A percentile compares a stretch with the other conserved stretches of the same genome.
Conservation (phyloP, 2,888 invertebrate genomes). For the Protophormia terraenovae region DNA sequence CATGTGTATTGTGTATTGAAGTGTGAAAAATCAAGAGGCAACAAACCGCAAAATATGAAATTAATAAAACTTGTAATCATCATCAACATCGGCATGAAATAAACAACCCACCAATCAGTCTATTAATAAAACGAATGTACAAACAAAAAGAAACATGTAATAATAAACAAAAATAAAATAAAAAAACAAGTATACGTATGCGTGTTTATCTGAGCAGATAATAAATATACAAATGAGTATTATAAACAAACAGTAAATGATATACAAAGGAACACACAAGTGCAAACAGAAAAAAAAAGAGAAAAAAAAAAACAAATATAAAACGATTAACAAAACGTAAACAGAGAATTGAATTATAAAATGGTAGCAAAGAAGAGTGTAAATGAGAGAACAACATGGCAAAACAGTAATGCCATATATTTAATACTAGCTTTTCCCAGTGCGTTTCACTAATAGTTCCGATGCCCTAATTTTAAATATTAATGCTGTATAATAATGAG, state of each 20-base stretch:
- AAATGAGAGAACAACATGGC: neutral
- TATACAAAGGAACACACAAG: neutral
- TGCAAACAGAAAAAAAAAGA: neutral
- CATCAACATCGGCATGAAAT: conserved; percentile 40
- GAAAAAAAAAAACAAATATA: neutral
- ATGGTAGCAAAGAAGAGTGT: neutral
- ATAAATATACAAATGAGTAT: neutral
- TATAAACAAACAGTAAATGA: conserved; percentile 9
- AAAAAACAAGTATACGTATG: neutral
- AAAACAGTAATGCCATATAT: conserved; percentile 1
- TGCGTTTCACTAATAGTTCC: too few relatives aligned
- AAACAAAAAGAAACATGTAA: neutral
- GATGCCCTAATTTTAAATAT: too few relatives aligned
- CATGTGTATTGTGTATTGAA: conserved; percentile 37
- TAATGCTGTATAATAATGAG: too few relatives aligned
- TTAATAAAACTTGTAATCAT: conserved; percentile 49
- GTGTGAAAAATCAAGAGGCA: conserved; percentile 61
- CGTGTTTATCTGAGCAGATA: neutral
- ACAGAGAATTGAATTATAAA: conserved; percentile 46
- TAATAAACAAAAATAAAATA: neutral
- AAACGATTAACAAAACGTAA: conserved; percentile 42
- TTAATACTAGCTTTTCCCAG: too few relatives aligned
- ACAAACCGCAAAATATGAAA: conserved; percentile 65
- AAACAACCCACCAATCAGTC: conserved; percentile 8
- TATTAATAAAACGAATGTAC: conserved; percentile 18